Evolutionary conservation across 2,888 invertebrate species (phyloP).

Genomic region (Sepioteuthis lessoniana): DNA sequence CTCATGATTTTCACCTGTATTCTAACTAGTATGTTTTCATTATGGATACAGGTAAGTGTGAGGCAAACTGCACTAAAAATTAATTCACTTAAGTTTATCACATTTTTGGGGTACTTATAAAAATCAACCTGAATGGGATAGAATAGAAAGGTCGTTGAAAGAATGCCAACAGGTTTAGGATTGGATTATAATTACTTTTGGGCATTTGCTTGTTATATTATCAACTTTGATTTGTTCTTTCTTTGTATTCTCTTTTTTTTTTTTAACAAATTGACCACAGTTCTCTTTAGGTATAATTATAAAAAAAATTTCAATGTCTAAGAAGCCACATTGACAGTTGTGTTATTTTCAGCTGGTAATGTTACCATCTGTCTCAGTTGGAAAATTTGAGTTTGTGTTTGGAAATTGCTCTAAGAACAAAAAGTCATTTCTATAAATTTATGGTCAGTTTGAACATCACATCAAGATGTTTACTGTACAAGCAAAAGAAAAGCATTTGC

Average conservation of each 20-base stretch:
- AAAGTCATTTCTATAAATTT: not conserved
- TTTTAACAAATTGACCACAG: not conserved
- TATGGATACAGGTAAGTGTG: too few relatives aligned
- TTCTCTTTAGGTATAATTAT: not conserved
- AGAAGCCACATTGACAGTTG: not conserved
- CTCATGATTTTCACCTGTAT: too few relatives aligned
- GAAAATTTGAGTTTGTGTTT: not conserved
- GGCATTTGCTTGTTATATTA: not conserved
- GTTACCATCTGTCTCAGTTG: not conserved
- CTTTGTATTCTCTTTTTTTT: not conserved
- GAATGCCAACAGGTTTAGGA: not conserved
- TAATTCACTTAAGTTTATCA: too few relatives aligned
- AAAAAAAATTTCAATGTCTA: not conserved
- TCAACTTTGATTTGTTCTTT: too few relatives aligned
- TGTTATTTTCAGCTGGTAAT: too few relatives aligned
- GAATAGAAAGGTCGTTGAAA: too few relatives aligned
- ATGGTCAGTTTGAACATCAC: not conserved
- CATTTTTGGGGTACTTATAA: too few relatives aligned
- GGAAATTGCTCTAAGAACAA: not conserved
- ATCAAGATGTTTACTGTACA: not conserved
- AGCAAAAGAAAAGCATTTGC: not conserved
- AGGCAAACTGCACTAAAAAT: too few relatives aligned
- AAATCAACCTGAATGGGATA: too few relatives aligned
- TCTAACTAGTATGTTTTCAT: too few relatives aligned
- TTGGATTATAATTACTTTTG: not conserved